Evolutionary conservation across 1,140 invertebrate genomes (phyloP).

Genomic region (Arion vulgaris): DNA sequence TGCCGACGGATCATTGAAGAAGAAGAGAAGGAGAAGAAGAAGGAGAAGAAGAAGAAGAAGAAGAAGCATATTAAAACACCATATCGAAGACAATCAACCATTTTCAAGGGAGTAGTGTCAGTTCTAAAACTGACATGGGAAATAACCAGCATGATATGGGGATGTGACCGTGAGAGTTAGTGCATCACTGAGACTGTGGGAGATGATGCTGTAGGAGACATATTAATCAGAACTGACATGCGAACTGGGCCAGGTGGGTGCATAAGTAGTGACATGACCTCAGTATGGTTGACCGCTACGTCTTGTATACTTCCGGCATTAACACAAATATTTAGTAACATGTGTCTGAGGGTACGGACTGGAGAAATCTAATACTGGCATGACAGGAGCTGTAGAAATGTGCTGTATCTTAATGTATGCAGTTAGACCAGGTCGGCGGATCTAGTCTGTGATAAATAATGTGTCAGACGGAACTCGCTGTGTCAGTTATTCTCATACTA

Average conservation of each 20-base stretch:
- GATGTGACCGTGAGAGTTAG: neutral
- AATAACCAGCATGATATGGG: neutral
- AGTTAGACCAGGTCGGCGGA: no score
- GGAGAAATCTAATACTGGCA: neutral
- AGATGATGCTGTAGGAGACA: neutral
- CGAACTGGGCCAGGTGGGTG: neutral
- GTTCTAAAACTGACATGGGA: no score
- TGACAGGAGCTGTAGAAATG: neutral
- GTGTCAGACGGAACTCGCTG: neutral
- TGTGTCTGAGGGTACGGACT: neutral
- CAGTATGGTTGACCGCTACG: neutral
- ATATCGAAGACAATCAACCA: neutral
- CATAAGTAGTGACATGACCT: neutral
- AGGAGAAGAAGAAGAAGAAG: no score
- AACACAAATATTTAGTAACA: neutral
- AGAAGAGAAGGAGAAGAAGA: no score
- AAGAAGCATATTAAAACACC: neutral
- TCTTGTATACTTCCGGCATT: neutral
- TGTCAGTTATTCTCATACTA: no score
- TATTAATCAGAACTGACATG: slow-evolving; percentile 12
- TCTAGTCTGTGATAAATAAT: neutral
- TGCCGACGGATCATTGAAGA: no score
- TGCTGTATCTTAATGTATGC: no score
- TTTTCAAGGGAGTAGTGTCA: no score
- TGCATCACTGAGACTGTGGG: neutral